phyloP scores from a whole-genome alignment of 2,113 vertebrate species.

The Misgurnus mizolepis region DNA sequence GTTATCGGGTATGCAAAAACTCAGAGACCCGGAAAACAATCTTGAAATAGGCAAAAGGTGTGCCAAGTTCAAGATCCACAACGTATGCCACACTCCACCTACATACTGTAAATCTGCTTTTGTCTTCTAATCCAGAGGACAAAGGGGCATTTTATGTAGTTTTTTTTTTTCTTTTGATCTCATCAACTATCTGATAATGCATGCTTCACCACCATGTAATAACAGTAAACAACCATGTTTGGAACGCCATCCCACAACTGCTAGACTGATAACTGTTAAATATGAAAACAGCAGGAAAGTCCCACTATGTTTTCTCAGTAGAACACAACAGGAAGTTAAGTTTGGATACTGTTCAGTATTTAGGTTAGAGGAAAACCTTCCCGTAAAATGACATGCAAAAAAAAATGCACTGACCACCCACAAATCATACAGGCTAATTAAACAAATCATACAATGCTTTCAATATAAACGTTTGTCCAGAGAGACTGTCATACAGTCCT shows the following conservation, averaged over 20 bases:
- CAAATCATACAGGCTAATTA: background rate
- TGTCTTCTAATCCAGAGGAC: too few relatives aligned
- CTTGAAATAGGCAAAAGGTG: background rate
- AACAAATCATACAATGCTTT: background rate
- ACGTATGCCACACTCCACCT: background rate
- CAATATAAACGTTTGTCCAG: background rate
- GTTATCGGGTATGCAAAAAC: background rate
- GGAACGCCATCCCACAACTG: background rate
- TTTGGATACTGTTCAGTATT: background rate
- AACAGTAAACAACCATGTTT: background rate
- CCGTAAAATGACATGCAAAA: background rate
- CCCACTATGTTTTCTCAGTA: background rate
- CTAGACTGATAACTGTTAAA: too few relatives aligned
- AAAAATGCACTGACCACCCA: background rate
- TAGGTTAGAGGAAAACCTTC: background rate
- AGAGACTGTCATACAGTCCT: background rate
- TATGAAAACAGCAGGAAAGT: background rate
- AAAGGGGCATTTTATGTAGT: too few relatives aligned
- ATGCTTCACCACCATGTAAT: background rate
- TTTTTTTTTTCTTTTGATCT: too few relatives aligned
- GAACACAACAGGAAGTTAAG: background rate
- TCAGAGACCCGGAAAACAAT: background rate
- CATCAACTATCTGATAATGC: too few relatives aligned
- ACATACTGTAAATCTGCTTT: too few relatives aligned
- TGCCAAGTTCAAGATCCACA: background rate